Percentiles rank a stretch among this genome's conserved stretches.
Evolutionary conservation across 2,797 vertebrate genomes (phyloP).

Genomic region (Hyperoplus immaculatus): DNA sequence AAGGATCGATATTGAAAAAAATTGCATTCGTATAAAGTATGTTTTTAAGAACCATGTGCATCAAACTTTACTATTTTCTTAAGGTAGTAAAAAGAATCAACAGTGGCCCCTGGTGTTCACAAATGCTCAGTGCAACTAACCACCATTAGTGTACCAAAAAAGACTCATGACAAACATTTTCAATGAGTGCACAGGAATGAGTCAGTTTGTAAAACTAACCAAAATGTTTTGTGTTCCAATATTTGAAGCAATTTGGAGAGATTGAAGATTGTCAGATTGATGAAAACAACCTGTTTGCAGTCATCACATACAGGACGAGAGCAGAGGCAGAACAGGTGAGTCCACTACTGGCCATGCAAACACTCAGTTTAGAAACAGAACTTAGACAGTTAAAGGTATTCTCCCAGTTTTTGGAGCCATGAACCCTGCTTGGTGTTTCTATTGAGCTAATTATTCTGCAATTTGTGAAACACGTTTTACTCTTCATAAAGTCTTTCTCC

Average conservation of each 20-base stretch:
- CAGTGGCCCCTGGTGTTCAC: conserved; percentile 44
- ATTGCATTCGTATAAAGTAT: too few relatives aligned
- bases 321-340: conserved; percentile 94
- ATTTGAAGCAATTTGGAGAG: conserved; percentile 96
- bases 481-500: not conserved
- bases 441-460: not conserved
- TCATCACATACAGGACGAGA: conserved; percentile 94
- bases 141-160: not conserved
- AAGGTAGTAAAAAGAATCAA: not conserved
- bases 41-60: too few relatives aligned
- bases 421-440: not conserved
- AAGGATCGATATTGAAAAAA: not conserved
- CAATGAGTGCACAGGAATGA: not conserved
- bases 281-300: conserved; percentile 89
- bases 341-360: not conserved
- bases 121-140: not conserved
- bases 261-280: conserved; percentile 97
- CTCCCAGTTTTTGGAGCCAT: not conserved
- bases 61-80: not conserved
- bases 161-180: not conserved
- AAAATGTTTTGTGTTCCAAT: conserved; percentile 50
- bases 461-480: not conserved
- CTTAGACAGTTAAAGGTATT: not conserved
- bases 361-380: not conserved
- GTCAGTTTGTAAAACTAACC: conserved; percentile 33